A percentile compares a stretch with the other conserved stretches of the same genome.
These are phyloP conservation scores for Carcina quercana DNA, from an alignment of 2,888 invertebrate species.

Conservation along the genomic window DNA sequence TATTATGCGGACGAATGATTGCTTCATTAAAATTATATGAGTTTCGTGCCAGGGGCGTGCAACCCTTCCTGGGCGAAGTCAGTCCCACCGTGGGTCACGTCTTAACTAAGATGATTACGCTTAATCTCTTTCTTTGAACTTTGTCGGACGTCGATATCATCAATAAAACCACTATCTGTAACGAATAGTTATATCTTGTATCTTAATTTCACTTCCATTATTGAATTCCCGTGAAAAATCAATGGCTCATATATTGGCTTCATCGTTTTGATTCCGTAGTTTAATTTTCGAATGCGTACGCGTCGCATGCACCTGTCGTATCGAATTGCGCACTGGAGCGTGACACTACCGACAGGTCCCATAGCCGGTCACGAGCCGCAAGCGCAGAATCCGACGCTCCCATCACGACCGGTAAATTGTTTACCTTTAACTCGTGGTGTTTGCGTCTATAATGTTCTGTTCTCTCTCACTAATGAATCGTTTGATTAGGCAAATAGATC, in stretches of 20 bases:
- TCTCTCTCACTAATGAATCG: too few relatives aligned
- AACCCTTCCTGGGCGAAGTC: conserved; percentile 18
- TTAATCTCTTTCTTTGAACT: too few relatives aligned
- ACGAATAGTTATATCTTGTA: not conserved
- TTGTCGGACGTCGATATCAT: too few relatives aligned
- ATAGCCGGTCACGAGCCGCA: conserved; percentile 32
- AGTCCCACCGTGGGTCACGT: conserved; percentile 21
- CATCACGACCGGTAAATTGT: conserved; percentile 39
- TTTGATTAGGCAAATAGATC: too few relatives aligned
- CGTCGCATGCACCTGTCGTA: conserved; percentile 49
- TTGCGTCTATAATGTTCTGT: too few relatives aligned
- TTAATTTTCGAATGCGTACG: conserved; percentile 9
- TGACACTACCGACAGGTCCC: conserved; percentile 40
- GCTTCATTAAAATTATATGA: conserved; percentile 25
- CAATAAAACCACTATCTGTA: not conserved
- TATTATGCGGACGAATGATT: conserved; percentile 20
- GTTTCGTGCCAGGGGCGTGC: conserved; percentile 19
- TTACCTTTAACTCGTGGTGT: conserved; percentile 16
- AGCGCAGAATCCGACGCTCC: conserved; percentile 23
- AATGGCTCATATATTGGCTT: not conserved
- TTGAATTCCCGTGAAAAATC: too few relatives aligned
- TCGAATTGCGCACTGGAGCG: conserved; percentile 49
- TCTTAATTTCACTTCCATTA: not conserved
- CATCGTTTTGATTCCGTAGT: not conserved
- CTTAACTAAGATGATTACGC: not conserved